Conservation (phyloP, 2,113 vertebrate species). For the Herpailurus yagouaroundi region DNA sequence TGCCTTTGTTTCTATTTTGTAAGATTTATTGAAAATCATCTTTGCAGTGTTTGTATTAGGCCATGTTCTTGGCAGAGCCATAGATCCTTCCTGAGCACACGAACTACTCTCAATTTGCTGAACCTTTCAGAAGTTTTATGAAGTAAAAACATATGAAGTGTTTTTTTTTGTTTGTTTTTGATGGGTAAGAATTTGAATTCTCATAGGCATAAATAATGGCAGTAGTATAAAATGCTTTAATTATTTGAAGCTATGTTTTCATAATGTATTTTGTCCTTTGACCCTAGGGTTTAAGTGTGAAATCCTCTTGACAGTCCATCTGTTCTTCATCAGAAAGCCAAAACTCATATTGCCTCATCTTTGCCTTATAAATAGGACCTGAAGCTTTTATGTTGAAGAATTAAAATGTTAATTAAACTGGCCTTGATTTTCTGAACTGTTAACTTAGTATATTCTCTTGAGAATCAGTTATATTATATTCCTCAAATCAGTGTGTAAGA, state of each 20-base stretch:
- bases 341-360: not conserved
- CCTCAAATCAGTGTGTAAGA: not conserved
- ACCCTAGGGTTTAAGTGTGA: not conserved
- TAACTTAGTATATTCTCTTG: not conserved
- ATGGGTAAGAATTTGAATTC: not conserved
- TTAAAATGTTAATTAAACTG: conserved; percentile 45
- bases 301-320: not conserved
- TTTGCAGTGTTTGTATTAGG: conserved; percentile 66
- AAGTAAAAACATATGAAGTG: conserved; percentile 44
- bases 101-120: conserved; percentile 29
- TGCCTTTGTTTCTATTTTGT: conserved; percentile 72
- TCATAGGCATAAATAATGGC: conserved; percentile 29
- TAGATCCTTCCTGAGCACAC: not conserved
- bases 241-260: conserved; percentile 40
- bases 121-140: conserved; percentile 54
- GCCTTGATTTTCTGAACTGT: conserved; percentile 17
- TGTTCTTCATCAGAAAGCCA: conserved; percentile 12
- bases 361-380: not conserved
- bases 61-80: conserved; percentile 54
- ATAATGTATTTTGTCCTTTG: conserved; percentile 10
- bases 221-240: not conserved
- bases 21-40: conserved; percentile 73
- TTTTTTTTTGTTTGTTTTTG: conserved; percentile 50
- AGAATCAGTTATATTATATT: not conserved
- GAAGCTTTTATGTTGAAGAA: not conserved